phyloP scores from a whole-genome alignment of 2,888 invertebrate genomes.

The Heliconius sara region DNA sequence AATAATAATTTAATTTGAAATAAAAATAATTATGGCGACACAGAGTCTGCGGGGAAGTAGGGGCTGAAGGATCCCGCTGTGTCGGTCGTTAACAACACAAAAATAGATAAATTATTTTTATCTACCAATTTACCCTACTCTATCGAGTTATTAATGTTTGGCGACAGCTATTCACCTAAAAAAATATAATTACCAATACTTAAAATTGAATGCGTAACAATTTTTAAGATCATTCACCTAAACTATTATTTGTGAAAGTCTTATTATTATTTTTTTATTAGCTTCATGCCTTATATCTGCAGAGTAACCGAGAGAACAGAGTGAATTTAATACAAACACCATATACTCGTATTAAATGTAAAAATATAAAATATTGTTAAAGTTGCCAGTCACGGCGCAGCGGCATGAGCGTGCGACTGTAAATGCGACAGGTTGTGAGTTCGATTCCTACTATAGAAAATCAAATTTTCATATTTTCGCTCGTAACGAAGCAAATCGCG shows the following conservation, averaged over 20 bases:
- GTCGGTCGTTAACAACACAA: conserved; percentile 75
- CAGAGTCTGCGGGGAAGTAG: conserved; percentile 70
- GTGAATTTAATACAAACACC: too few relatives aligned
- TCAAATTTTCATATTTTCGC: too few relatives aligned
- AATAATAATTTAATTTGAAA: conserved; percentile 51
- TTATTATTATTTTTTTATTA: background rate
- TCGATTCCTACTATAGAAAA: too few relatives aligned
- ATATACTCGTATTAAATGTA: too few relatives aligned
- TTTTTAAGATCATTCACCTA: background rate
- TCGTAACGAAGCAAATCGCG: too few relatives aligned
- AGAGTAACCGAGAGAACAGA: too few relatives aligned
- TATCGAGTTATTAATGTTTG: conserved; percentile 67
- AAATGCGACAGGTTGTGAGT: too few relatives aligned
- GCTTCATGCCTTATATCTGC: background rate
- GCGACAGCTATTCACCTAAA: conserved; percentile 65
- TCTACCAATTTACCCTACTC: conserved; percentile 82
- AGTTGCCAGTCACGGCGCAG: too few relatives aligned
- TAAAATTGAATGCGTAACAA: background rate
- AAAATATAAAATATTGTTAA: too few relatives aligned
- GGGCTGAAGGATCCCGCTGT: conserved; percentile 69
- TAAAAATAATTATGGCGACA: conserved; percentile 66
- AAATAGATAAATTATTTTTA: conserved; percentile 80
- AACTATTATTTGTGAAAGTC: background rate
- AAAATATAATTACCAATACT: conserved; percentile 31
- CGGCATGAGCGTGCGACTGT: too few relatives aligned